Evolutionary conservation across 1,140 invertebrate genomes (phyloP), one percentile per base, ranked within the genome.

Genomic region (Stegodyphus dumicola): DNA sequence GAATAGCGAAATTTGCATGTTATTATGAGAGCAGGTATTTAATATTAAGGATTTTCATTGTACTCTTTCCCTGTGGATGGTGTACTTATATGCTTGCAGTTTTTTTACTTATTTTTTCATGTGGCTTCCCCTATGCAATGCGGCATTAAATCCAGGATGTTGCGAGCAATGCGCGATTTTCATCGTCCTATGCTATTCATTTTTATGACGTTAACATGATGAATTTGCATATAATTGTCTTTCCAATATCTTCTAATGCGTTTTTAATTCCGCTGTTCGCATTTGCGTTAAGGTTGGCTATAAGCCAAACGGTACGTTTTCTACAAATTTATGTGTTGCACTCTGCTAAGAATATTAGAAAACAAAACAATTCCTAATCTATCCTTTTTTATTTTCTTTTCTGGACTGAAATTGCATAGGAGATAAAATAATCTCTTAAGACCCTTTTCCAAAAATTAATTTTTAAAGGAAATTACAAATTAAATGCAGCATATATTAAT

Each of bases 161-260:
- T 74, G 56, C 77, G n/a, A 71, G 77, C 5, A 70, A 79, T 56
- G 54, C 48, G 69, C 73, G 73, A 69, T 54, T 84, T 84, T 76
- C 71, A 51, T 56, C 73, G 48, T 48, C 7, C 33, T 80, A 17
- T 56, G 70, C 79, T 77, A 76, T 77, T 84, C 81, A 67, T 66
- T 75, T 84, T 84, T 77, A 84, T 84, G 81, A 84, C 81, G 74
- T 84, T 69, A 77, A 84, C 81, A 84, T 84, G 81, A 84, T 84
- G 71, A 84, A 84, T 84, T 84, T 84, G 81, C 81, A 84, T 84
- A 84, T 84, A 84, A 84, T 84, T 84, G 81, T 84, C 81, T 84
- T 84, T 84, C 81, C 81, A 84, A 84, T 84, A 84, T 76, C 81
- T 84, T 84, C 60, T 84, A 84, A 84, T 84, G 81, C 60, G 69